Percentiles rank a stretch among this genome's conserved stretches.
Conservation (phyloP, 2,797 vertebrate species). For the Cetoscarus ocellatus region DNA sequence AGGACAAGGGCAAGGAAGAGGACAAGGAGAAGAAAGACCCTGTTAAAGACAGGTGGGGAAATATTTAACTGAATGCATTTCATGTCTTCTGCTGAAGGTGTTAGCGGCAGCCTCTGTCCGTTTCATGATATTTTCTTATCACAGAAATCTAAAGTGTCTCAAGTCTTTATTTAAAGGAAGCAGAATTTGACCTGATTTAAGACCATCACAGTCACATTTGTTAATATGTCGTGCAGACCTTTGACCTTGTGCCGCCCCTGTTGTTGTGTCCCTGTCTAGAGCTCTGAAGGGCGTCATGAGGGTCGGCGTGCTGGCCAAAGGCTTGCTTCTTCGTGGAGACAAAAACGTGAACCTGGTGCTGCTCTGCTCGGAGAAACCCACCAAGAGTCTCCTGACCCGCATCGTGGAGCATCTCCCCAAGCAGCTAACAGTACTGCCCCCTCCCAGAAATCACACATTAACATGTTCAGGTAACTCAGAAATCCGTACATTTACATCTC, state of each 20-base stretch:
- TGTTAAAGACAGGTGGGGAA: constrained; percentile 77
- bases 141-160: no score
- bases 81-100: no score
- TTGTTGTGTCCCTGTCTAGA: constrained; percentile 49
- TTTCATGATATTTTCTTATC: no score
- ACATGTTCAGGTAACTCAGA: no score
- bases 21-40: constrained; percentile 88
- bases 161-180: no score
- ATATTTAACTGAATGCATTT: neutral
- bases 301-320: constrained; percentile 97
- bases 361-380: constrained; percentile 96
- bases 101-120: no score
- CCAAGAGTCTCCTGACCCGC: constrained; percentile 88
- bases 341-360: constrained; percentile 95
- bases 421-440: constrained; percentile 90
- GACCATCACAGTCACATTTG: no score
- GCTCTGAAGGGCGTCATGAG: constrained; percentile 96
- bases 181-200: no score
- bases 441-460: constrained; percentile 9
- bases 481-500: neutral
- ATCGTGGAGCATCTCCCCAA: constrained; percentile 97
- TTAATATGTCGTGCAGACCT: no score
- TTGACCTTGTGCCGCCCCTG: neutral
- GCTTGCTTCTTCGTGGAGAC: constrained; percentile 95
- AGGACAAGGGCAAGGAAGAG: constrained; percentile 92